Conservation (phyloP, 2,797 vertebrate genomes). For the Martes flavigula region DNA sequence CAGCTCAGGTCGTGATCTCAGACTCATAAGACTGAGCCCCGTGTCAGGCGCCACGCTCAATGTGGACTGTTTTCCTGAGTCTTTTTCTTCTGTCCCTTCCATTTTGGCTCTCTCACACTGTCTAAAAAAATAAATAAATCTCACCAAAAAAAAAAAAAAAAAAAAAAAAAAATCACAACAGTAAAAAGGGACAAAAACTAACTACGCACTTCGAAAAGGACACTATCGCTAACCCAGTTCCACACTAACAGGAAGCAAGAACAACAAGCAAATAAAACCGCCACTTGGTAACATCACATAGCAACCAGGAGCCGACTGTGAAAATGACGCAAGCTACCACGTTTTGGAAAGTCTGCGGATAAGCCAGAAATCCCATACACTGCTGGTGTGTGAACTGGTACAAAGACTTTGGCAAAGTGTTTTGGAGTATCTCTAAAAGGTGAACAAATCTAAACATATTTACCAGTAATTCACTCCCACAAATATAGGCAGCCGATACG, state of each 20-base stretch:
- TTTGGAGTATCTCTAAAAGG: neutral
- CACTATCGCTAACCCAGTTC: neutral
- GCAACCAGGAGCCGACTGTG: neutral
- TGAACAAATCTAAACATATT: neutral
- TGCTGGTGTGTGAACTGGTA: neutral
- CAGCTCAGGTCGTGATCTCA: neutral
- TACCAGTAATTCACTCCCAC: neutral
- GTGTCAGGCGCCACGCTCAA: neutral
- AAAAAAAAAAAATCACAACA: neutral
- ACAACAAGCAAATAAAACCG: neutral
- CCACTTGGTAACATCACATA: neutral
- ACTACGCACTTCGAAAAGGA: neutral
- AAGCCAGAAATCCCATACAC: neutral
- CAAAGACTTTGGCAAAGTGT: neutral
- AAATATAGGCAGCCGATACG: too few species aligned
- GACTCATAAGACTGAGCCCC: neutral
- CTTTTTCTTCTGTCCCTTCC: neutral
- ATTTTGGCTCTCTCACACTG: neutral
- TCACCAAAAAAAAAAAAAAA: neutral
- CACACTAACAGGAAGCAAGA: neutral
- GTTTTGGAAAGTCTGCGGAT: neutral
- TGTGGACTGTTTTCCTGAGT: neutral
- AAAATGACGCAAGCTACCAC: neutral
- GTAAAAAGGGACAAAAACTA: neutral
- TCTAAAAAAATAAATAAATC: neutral